A percentile compares a stretch with the other conserved stretches of the same genome.
Conservation (phyloP, 1,140 invertebrate genomes). For the Chironomus striatipennis region DNA sequence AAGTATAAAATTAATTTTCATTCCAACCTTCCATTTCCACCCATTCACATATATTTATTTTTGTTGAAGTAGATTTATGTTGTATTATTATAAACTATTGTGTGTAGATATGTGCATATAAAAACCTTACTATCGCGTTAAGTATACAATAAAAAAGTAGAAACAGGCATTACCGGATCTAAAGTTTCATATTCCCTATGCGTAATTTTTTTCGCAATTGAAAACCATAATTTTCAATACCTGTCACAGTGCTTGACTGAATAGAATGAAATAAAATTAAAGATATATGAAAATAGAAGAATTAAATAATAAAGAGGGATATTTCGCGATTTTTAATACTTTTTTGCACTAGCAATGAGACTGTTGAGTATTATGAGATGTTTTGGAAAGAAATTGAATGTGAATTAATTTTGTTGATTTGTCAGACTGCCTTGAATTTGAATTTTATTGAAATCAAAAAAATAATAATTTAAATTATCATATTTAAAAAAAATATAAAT, state of each 20-base stretch:
- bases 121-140: not conserved
- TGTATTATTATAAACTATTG: too few species aligned
- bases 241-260: not conserved
- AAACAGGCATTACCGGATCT: slow-evolving; percentile 19
- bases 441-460: too few species aligned
- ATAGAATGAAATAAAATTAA: too few species aligned
- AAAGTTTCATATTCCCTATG: slow-evolving; percentile 11
- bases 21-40: not conserved
- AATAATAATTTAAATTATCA: too few species aligned
- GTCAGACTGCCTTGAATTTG: too few species aligned
- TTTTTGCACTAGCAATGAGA: not conserved
- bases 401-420: not conserved
- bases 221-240: slow-evolving; percentile 23
- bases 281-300: too few species aligned
- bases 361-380: not conserved
- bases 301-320: too few species aligned
- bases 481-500: too few species aligned
- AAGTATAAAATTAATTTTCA: too few species aligned
- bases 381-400: not conserved
- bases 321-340: not conserved
- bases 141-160: not conserved
- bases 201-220: slow-evolving; percentile 15
- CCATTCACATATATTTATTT: not conserved
- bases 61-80: too few species aligned
- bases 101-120: not conserved